phyloP scores from a whole-genome alignment of 2,888 invertebrate genomes.

The Pyrochroa serraticornis region DNA sequence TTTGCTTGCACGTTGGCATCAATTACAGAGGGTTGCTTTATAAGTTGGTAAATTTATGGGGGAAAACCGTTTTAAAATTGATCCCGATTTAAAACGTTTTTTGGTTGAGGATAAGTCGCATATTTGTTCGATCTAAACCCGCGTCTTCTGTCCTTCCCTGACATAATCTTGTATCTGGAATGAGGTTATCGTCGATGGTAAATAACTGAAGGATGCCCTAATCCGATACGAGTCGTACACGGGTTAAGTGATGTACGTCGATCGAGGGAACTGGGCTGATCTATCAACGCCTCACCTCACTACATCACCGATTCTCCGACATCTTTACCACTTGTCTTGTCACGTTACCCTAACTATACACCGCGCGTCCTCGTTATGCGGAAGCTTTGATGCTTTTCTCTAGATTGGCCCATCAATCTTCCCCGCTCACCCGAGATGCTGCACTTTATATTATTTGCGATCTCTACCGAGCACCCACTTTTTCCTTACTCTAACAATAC shows the following conservation, averaged over 20 bases:
- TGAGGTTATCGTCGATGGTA: constrained; percentile 40
- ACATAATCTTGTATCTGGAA: constrained; percentile 40
- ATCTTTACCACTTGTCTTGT: constrained; percentile 50
- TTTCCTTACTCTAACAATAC: constrained; percentile 1
- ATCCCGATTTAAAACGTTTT: background rate
- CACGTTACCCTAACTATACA: constrained; percentile 38
- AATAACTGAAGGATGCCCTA: constrained; percentile 47
- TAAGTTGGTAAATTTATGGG: background rate
- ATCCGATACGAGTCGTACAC: constrained; percentile 42
- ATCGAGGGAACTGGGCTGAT: constrained; percentile 43
- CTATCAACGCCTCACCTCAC: constrained; percentile 49
- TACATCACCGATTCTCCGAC: constrained; percentile 44
- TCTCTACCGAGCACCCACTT: constrained; percentile 13
- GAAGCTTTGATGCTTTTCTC: constrained; percentile 47
- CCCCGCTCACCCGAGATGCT: constrained; percentile 32
- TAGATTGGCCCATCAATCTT: constrained; percentile 50
- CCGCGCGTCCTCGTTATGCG: constrained; percentile 46
- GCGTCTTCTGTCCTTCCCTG: constrained; percentile 20
- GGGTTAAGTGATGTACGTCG: constrained; percentile 46
- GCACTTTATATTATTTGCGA: constrained; percentile 35
- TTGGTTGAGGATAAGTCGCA: constrained; percentile 6
- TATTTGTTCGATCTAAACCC: constrained; percentile 4
- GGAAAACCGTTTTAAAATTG: constrained; percentile 6
- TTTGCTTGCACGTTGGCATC: constrained; percentile 1
- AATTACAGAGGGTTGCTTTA: constrained; percentile 4